These are phyloP conservation scores for Acanthosoma haemorrhoidale DNA, from an alignment of 2,888 invertebrate species.

Conservation along the genomic window DNA sequence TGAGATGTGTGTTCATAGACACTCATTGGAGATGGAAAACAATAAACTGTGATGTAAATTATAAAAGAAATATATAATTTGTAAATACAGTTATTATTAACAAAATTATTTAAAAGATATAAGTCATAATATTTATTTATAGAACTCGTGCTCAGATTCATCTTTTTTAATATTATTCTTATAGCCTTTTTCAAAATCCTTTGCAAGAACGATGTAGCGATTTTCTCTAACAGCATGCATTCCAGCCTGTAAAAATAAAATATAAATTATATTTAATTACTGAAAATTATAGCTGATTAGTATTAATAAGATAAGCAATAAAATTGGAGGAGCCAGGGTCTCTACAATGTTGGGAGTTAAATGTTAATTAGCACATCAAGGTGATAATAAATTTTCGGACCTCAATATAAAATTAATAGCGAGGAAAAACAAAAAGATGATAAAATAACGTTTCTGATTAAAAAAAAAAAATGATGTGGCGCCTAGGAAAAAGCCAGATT, in stretches of 20 bases:
- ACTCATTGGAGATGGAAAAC: too few species aligned
- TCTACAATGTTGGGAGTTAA: too few species aligned
- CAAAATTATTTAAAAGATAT: slow-evolving; percentile 18
- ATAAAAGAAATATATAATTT: slow-evolving; percentile 15
- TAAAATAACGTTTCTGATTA: too few species aligned
- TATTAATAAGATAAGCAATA: background rate
- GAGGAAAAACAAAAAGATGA: too few species aligned
- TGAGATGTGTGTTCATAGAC: too few species aligned
- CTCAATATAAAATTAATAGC: too few species aligned
- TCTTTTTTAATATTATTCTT: slow-evolving; percentile 99
- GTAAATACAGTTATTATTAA: slow-evolving; percentile 17
- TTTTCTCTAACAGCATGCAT: slow-evolving; percentile 99
- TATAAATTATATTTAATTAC: background rate
- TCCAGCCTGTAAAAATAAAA: slow-evolving; percentile 64
- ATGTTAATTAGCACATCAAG: too few species aligned
- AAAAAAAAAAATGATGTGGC: too few species aligned
- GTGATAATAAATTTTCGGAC: too few species aligned
- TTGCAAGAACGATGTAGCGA: slow-evolving; percentile 95
- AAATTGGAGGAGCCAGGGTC: too few species aligned
- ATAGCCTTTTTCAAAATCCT: slow-evolving; percentile 99
- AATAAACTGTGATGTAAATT: background rate
- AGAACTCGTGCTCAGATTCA: slow-evolving; percentile 98
- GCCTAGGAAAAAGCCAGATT: too few species aligned
- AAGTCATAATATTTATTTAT: slow-evolving; percentile 71
- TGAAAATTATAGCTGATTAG: background rate